Evolutionary conservation across 2,113 vertebrate genomes (phyloP).

Genomic region (Myotis lucifugus): DNA sequence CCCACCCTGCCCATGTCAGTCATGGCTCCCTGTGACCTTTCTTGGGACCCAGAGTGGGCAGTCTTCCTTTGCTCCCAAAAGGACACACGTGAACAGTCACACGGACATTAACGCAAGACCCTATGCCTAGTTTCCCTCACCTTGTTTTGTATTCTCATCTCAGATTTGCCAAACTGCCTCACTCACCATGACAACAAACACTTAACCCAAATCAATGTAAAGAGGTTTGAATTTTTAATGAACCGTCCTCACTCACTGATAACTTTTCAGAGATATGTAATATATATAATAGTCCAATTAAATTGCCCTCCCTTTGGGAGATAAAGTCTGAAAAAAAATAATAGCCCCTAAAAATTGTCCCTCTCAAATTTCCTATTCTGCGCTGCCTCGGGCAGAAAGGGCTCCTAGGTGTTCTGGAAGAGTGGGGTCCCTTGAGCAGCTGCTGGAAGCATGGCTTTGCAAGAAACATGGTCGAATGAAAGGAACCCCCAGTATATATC

Average conservation of each 20-base stretch:
- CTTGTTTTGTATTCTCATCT: neutral
- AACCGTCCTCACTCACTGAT: neutral
- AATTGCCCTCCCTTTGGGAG: neutral
- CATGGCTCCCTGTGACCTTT: neutral
- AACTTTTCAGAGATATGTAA: neutral
- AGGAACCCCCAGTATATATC: neutral
- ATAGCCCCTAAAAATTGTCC: neutral
- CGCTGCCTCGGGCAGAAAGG: neutral
- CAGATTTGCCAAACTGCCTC: neutral
- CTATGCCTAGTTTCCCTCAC: neutral
- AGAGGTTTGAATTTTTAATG: neutral
- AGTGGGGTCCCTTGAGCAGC: neutral
- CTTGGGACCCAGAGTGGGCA: neutral
- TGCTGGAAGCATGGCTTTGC: neutral
- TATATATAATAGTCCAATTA: neutral
- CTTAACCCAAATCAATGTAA: neutral
- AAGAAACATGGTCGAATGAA: neutral
- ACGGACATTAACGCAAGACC: neutral
- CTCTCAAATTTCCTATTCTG: neutral
- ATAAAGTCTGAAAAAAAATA: neutral
- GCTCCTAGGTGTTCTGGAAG: neutral
- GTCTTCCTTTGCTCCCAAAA: neutral
- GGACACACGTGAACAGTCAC: neutral
- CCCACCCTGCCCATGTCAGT: rapidly evolving
- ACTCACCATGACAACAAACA: neutral